These are phyloP conservation scores for Thera britannica DNA, from an alignment of 2,888 invertebrate species.

Conservation along the genomic window DNA sequence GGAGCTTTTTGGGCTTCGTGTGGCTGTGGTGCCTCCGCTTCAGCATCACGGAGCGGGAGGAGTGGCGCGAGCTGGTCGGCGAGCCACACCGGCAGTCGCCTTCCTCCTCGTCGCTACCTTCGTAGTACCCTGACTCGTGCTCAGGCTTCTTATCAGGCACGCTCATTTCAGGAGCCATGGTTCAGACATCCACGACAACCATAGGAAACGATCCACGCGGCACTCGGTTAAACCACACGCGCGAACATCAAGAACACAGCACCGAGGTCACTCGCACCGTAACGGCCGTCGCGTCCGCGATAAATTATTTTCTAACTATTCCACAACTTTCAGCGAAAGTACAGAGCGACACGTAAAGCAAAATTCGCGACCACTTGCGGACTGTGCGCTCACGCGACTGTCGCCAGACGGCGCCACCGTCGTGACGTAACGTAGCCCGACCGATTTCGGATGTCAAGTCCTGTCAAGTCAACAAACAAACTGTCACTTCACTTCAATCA, in stretches of 20 bases:
- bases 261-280: constrained; percentile 31
- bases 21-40: constrained; percentile 74
- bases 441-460: constrained; percentile 50
- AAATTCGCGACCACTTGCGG: constrained; percentile 68
- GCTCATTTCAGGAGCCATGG: constrained; percentile 85
- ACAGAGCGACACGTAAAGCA: constrained; percentile 68
- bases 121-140: constrained; percentile 94
- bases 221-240: constrained; percentile 20
- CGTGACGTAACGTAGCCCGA: constrained; percentile 50
- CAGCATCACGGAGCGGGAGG: constrained; percentile 73
- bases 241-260: constrained; percentile 24
- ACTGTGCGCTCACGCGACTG: constrained; percentile 49
- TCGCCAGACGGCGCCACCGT: constrained; percentile 69
- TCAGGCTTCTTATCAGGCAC: constrained; percentile 87
- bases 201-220: constrained; percentile 52
- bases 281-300: constrained; percentile 39
- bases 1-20: constrained; percentile 66
- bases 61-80: constrained; percentile 75
- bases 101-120: constrained; percentile 88
- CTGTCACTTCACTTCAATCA: constrained; percentile 33
- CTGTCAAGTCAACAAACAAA: constrained; percentile 31
- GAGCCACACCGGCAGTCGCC: constrained; percentile 82
- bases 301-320: constrained; percentile 56
- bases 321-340: constrained; percentile 72
- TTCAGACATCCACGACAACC: constrained; percentile 72